Conservation (phyloP, 2,113 vertebrate genomes). For the Amphiprion percula region DNA sequence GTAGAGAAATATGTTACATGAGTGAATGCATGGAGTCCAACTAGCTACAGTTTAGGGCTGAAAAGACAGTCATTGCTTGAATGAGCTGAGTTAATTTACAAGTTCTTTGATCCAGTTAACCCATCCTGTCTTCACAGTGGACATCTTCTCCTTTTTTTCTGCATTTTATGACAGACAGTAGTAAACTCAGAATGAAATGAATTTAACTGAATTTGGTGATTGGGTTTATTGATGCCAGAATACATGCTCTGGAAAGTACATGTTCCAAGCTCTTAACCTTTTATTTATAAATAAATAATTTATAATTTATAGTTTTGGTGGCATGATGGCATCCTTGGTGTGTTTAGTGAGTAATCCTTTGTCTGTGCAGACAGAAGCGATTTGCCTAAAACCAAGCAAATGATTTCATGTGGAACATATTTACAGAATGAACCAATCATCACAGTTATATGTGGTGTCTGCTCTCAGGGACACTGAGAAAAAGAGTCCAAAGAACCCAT, state of each 20-base stretch:
- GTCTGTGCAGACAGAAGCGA: no score
- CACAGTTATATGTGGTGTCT: neutral
- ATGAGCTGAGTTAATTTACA: constrained; percentile 41
- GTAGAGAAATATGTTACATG: constrained; percentile 35
- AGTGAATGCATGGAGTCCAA: constrained; percentile 39
- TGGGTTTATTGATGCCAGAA: no score
- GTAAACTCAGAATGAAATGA: no score
- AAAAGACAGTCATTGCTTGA: constrained; percentile 31
- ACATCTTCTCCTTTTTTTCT: no score
- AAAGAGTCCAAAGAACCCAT: neutral
- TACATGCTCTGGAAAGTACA: no score
- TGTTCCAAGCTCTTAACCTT: no score
- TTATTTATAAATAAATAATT: no score
- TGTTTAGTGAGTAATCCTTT: no score
- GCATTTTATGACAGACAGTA: no score
- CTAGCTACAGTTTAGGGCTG: constrained; percentile 36
- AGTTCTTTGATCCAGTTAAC: constrained; percentile 32
- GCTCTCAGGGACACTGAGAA: neutral
- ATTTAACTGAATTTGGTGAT: no score
- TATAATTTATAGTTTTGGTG: no score
- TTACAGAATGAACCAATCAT: neutral
- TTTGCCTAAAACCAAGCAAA: neutral
- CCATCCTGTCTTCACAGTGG: constrained; percentile 5
- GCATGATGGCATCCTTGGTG: no score
- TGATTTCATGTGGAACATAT: neutral